Percentiles rank a stretch among this genome's conserved stretches.
Conservation (phyloP, 2,888 invertebrate genomes). For the Chloromyia formosa region DNA sequence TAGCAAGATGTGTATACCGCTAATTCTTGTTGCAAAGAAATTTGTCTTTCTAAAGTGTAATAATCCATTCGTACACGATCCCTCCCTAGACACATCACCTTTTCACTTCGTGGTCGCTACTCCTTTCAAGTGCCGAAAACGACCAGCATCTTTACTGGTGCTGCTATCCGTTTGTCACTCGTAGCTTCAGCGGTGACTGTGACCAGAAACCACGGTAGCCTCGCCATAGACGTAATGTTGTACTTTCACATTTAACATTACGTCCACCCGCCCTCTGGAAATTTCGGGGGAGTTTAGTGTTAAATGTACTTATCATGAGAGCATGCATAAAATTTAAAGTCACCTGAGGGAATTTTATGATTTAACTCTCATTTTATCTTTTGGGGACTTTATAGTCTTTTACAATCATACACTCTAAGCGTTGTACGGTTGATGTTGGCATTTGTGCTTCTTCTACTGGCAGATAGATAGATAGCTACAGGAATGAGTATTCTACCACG, state of each 20-base stretch:
- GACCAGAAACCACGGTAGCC: no score
- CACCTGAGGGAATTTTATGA: conserved; percentile 48
- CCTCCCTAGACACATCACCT: conserved; percentile 28
- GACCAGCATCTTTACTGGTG: not conserved
- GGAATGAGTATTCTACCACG: conserved; percentile 1
- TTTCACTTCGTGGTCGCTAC: conserved; percentile 1
- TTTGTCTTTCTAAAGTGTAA: conserved; percentile 46
- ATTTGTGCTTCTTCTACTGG: not conserved
- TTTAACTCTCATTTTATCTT: conserved; percentile 44
- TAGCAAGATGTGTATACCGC: conserved; percentile 36
- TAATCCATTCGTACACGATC: conserved; percentile 41
- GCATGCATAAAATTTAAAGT: conserved; percentile 49
- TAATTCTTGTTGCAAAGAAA: conserved; percentile 49
- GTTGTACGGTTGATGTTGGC: not conserved
- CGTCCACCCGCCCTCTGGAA: not conserved
- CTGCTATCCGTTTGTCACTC: not conserved
- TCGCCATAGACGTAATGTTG: no score
- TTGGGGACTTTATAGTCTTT: conserved; percentile 37
- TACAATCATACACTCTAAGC: conserved; percentile 29
- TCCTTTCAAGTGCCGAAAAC: not conserved
- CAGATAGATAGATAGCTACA: not conserved
- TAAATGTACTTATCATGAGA: conserved; percentile 49
- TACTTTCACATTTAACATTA: conserved; percentile 37
- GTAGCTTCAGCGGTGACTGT: no score
- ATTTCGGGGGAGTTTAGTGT: conserved; percentile 42